Conservation (phyloP, 1,140 invertebrate genomes). For the Apis laboriosa region DNA sequence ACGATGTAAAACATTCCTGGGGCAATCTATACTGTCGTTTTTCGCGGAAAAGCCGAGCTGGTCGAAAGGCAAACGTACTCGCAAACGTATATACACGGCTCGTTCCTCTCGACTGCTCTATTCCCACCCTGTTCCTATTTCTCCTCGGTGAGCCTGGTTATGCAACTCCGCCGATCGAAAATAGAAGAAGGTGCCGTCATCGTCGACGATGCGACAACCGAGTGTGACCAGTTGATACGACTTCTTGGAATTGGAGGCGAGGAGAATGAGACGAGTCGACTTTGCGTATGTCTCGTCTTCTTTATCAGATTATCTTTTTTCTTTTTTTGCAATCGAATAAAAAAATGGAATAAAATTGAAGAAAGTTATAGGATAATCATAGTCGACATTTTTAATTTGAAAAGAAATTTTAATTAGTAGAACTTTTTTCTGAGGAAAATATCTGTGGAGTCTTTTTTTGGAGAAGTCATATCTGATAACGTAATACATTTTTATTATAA, state of each 20-base stretch:
- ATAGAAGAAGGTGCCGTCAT: slow-evolving; percentile 65
- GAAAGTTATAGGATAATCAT: background rate
- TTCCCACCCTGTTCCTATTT: slow-evolving; percentile 46
- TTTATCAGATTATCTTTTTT: background rate
- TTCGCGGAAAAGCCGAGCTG: slow-evolving; percentile 5
- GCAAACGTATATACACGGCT: background rate
- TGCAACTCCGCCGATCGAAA: slow-evolving; percentile 64
- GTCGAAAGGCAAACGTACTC: slow-evolving; percentile 24
- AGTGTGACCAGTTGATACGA: slow-evolving; percentile 50
- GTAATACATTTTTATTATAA: no score
- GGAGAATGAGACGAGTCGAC: slow-evolving; percentile 38
- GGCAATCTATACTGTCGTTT: background rate
- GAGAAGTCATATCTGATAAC: no score
- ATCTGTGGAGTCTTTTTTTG: no score
- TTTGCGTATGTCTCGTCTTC: slow-evolving; percentile 36
- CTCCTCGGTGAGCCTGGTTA: slow-evolving; percentile 52
- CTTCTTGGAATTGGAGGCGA: slow-evolving; percentile 58
- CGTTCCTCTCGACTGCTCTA: slow-evolving; percentile 33
- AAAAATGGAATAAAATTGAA: background rate
- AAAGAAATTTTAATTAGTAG: background rate
- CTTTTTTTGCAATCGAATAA: background rate
- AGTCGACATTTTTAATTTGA: background rate
- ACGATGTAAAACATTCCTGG: background rate
- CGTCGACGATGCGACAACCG: slow-evolving; percentile 54
- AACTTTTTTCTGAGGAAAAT: no score